Evolutionary conservation across 2,888 invertebrate species (phyloP).

Genomic region (Tuta absoluta): DNA sequence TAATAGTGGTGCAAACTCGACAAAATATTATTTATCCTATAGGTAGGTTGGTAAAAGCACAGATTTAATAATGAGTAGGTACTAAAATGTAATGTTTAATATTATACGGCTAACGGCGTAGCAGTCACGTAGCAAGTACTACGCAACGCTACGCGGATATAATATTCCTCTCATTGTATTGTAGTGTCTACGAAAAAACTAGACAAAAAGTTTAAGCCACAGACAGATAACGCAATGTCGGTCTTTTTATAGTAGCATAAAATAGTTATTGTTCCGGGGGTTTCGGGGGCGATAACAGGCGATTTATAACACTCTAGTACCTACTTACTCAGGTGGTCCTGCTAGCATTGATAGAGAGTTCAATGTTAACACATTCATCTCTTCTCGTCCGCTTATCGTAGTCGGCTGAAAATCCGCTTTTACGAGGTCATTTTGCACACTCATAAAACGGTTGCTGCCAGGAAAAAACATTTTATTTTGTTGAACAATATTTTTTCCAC

Average conservation of each 20-base stretch:
- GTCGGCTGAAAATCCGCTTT: slow-evolving; percentile 10
- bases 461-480: too few species aligned
- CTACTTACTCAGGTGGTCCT: slow-evolving; percentile 45
- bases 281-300: slow-evolving; percentile 64
- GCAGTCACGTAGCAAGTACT: too few species aligned
- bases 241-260: slow-evolving; percentile 67
- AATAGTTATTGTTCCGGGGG: slow-evolving; percentile 68
- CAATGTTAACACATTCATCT: slow-evolving; percentile 17
- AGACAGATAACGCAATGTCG: slow-evolving; percentile 53
- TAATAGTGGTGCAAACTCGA: too few species aligned
- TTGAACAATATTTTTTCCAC: slow-evolving; percentile 17
- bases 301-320: slow-evolving; percentile 71
- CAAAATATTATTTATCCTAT: too few species aligned
- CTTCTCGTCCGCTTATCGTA: slow-evolving; percentile 7
- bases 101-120: too few species aligned
- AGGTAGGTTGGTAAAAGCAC: too few species aligned
- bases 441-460: background rate
- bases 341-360: slow-evolving; percentile 16
- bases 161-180: too few species aligned
- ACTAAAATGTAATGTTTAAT: too few species aligned
- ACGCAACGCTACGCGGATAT: too few species aligned
- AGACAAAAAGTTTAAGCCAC: slow-evolving; percentile 16
- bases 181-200: background rate
- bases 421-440: background rate
- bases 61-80: too few species aligned